phyloP scores from a whole-genome alignment of 2,113 vertebrate species.

The Aptenodytes forsteri region DNA sequence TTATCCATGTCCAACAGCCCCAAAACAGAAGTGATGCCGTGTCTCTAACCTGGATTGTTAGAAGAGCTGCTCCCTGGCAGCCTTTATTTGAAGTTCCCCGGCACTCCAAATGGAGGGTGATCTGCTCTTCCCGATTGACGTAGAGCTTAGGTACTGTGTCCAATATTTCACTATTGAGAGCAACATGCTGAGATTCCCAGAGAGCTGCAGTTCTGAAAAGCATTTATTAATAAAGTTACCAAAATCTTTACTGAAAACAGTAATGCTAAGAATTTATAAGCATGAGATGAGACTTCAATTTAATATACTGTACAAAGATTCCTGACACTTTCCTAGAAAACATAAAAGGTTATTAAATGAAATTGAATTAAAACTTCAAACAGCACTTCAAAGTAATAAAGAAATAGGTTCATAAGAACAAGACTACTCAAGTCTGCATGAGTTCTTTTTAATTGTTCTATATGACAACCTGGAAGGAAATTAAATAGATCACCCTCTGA shows the following conservation, averaged over 20 bases:
- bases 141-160: slow-evolving; percentile 89
- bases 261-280: background rate
- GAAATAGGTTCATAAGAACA: background rate
- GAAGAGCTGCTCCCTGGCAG: slow-evolving; percentile 88
- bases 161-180: slow-evolving; percentile 87
- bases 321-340: background rate
- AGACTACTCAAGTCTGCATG: background rate
- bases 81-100: slow-evolving; percentile 84
- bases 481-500: background rate
- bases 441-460: background rate
- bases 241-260: background rate
- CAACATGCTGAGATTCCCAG: slow-evolving; percentile 92
- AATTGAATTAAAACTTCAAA: background rate
- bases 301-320: background rate
- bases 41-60: slow-evolving; percentile 85
- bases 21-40: background rate
- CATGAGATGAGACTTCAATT: background rate
- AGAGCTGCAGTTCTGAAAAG: slow-evolving; percentile 85
- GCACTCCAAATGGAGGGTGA: slow-evolving; percentile 87
- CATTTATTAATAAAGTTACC: background rate
- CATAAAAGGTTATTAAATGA: background rate
- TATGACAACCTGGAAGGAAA: background rate
- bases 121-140: slow-evolving; percentile 89
- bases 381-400: background rate
- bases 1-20: background rate